These are phyloP conservation scores for Pachydiplax longipennis DNA, from an alignment of 2,888 invertebrate genomes.

Conservation along the genomic window DNA sequence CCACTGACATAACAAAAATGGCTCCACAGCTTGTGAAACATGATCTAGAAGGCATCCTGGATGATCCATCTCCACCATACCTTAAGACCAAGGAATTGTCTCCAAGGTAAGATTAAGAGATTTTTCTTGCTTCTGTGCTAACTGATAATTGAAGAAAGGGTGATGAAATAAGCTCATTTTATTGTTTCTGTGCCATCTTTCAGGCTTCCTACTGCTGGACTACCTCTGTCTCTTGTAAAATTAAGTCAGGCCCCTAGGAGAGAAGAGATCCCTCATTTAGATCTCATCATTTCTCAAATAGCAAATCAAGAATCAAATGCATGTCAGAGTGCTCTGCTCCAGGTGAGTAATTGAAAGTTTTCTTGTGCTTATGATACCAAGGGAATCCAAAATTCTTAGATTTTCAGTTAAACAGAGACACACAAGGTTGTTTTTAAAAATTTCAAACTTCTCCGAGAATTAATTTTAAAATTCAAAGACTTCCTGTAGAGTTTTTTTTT, in stretches of 20 bases:
- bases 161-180: neutral
- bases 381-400: neutral
- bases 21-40: slow-evolving; percentile 54
- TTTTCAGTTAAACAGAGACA: too few species aligned
- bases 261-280: slow-evolving; percentile 54
- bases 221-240: slow-evolving; percentile 40
- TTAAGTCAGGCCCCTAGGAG: slow-evolving; percentile 12
- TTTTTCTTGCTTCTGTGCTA: neutral
- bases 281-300: slow-evolving; percentile 61
- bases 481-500: too few species aligned
- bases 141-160: too few species aligned
- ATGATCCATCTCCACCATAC: neutral
- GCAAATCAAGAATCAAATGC: slow-evolving; percentile 59
- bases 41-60: slow-evolving; percentile 55
- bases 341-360: slow-evolving; percentile 51
- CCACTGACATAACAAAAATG: slow-evolving; percentile 37
- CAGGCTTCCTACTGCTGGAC: slow-evolving; percentile 34
- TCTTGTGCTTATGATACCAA: too few species aligned
- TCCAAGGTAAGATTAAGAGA: neutral
- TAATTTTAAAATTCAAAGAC: neutral
- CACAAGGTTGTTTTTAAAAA: neutral
- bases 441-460: neutral
- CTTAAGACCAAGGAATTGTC: slow-evolving; percentile 21
- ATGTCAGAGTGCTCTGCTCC: slow-evolving; percentile 61
- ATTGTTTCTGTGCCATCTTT: neutral